Percentiles rank a stretch among this genome's conserved stretches.
phyloP scores from a whole-genome alignment of 2,888 invertebrate species.

The Tanypteryx hageni region DNA sequence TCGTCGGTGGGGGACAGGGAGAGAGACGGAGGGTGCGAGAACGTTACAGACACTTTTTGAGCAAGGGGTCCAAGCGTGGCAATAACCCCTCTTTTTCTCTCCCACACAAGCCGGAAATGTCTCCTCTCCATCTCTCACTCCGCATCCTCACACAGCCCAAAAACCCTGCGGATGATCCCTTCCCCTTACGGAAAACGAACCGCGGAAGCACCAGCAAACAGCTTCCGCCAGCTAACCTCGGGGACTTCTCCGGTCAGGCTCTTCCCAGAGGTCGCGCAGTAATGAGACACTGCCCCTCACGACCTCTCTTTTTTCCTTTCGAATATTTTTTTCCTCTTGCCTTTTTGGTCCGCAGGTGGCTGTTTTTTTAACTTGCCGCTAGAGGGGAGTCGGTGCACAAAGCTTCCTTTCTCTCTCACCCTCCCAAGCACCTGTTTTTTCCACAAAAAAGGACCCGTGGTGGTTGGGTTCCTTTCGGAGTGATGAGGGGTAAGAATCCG shows the following conservation, averaged over 20 bases:
- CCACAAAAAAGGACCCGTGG: background rate
- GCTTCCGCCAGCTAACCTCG: constrained; percentile 19
- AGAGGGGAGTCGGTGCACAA: background rate
- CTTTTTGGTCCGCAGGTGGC: constrained; percentile 5
- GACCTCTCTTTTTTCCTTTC: background rate
- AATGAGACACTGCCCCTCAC: constrained; percentile 16
- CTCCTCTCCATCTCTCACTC: background rate
- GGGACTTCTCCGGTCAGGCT: constrained; percentile 8
- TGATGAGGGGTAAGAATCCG: background rate
- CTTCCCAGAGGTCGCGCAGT: background rate
- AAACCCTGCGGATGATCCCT: background rate
- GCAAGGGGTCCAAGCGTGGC: background rate
- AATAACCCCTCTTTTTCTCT: constrained; percentile 22
- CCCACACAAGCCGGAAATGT: constrained; percentile 18
- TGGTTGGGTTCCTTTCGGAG: background rate
- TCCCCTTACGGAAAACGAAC: background rate
- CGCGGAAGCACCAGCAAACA: constrained; percentile 21
- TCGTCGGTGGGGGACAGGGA: background rate
- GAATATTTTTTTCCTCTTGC: background rate
- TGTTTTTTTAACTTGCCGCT: constrained; percentile 20
- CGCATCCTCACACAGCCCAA: background rate
- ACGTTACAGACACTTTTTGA: constrained; percentile 6
- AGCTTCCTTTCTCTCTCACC: background rate
- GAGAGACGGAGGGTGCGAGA: background rate
- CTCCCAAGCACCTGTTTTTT: background rate